Percentiles rank a stretch among this genome's conserved stretches.
phyloP scores from a whole-genome alignment of 92 coral and sea anemone species.

The Heliopora coerulea region DNA sequence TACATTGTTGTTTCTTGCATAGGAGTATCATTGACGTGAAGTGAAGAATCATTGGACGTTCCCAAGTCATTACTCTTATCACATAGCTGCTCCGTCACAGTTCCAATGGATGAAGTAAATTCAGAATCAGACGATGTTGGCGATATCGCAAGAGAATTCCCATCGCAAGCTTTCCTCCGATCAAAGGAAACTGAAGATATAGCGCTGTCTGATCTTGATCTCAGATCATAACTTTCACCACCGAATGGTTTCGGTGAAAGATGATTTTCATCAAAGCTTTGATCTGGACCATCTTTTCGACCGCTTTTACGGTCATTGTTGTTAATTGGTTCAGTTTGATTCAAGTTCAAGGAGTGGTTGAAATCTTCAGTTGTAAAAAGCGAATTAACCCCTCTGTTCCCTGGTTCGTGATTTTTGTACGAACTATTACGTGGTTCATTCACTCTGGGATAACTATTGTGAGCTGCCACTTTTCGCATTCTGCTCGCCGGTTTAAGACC shows the following conservation, averaged over 20 bases:
- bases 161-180: background rate
- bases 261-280: background rate
- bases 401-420: no score
- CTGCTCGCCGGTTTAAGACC: no score
- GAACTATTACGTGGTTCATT: no score
- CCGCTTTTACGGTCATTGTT: background rate
- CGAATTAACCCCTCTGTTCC: no score
- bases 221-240: background rate
- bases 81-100: background rate
- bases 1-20: constrained; percentile 32
- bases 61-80: background rate
- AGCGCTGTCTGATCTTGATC: constrained; percentile 2
- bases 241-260: background rate
- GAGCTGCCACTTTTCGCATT: no score
- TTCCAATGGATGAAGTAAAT: background rate
- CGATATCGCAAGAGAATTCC: background rate
- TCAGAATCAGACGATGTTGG: constrained; percentile 14
- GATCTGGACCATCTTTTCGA: background rate
- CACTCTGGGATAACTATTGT: no score
- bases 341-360: no score
- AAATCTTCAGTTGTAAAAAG: background rate
- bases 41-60: background rate
- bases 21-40: background rate
- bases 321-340: background rate
- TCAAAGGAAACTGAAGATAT: constrained; percentile 1